Percentiles rank a stretch among this genome's conserved stretches.
phyloP scores from a whole-genome alignment of 2,797 vertebrate species.

The Phoebastria nigripes region DNA sequence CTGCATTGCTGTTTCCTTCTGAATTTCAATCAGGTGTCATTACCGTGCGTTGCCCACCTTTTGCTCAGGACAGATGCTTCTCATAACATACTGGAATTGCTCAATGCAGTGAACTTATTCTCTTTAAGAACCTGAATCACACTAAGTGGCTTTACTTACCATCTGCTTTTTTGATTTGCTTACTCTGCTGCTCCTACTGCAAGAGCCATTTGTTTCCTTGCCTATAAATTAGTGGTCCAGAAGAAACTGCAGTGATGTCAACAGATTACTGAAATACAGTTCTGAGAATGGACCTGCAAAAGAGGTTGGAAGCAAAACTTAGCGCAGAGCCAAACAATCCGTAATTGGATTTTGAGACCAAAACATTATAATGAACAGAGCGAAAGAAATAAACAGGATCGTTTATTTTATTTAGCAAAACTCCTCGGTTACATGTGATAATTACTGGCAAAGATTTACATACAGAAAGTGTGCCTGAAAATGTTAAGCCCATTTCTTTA shows the following conservation, averaged over 20 bases:
- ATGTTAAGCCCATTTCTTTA: background rate
- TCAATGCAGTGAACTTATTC: background rate
- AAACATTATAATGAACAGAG: background rate
- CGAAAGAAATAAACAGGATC: conserved; percentile 6
- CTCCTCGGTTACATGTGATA: background rate
- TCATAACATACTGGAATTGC: background rate
- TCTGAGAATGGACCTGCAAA: background rate
- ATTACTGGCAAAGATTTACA: conserved; percentile 13
- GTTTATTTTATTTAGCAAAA: conserved; percentile 24
- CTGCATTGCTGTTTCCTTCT: conserved; percentile 20
- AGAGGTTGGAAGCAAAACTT: conserved; percentile 21
- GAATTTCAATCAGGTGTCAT: conserved; percentile 44
- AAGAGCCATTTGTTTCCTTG: conserved; percentile 42
- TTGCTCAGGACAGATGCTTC: conserved; percentile 27
- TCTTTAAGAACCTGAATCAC: conserved; percentile 37
- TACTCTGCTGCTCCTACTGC: background rate
- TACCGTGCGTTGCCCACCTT: background rate
- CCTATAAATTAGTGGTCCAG: conserved; percentile 26
- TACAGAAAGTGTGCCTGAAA: background rate
- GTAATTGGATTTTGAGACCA: conserved; percentile 27
- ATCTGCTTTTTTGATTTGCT: conserved; percentile 54
- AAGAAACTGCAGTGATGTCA: conserved; percentile 25
- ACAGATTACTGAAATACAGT: conserved; percentile 28
- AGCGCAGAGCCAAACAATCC: background rate
- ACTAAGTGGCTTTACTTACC: conserved; percentile 19